Percentiles rank a stretch among this genome's conserved stretches.
Conservation (phyloP, 2,797 vertebrate genomes). For the Threskiornis aethiopicus region DNA sequence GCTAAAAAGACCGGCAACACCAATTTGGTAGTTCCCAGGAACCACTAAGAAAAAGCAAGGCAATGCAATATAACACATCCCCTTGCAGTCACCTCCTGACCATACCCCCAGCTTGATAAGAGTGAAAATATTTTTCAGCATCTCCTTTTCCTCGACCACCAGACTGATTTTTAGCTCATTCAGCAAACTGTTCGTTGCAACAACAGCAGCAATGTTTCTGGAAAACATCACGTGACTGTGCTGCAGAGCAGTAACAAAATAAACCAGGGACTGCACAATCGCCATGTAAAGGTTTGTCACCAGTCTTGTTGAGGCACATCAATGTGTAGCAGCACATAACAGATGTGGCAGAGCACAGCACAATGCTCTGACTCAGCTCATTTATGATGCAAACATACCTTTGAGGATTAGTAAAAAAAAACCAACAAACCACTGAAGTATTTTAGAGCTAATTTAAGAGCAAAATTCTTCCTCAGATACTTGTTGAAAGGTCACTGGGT, state of each 20-base stretch:
- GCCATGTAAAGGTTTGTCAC: not conserved
- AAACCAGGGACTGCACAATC: not conserved
- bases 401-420: not conserved
- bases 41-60: not conserved
- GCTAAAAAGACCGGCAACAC: not conserved
- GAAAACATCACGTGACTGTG: not conserved
- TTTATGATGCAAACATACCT: not conserved
- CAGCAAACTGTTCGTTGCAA: not conserved
- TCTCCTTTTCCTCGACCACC: not conserved
- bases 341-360: not conserved
- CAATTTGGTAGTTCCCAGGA: not conserved
- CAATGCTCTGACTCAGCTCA: not conserved
- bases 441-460: not conserved
- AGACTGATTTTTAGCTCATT: not conserved
- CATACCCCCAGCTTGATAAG: accelerated
- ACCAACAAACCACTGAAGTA: too few species aligned
- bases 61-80: not conserved
- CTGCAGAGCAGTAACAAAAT: not conserved
- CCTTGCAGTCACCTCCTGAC: accelerated
- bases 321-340: accelerated
- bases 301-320: accelerated
- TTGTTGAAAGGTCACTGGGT: not conserved
- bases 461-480: not conserved
- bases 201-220: not conserved
- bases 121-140: not conserved